phyloP scores from a whole-genome alignment of 2,797 vertebrate genomes.

The Zalophus californianus region DNA sequence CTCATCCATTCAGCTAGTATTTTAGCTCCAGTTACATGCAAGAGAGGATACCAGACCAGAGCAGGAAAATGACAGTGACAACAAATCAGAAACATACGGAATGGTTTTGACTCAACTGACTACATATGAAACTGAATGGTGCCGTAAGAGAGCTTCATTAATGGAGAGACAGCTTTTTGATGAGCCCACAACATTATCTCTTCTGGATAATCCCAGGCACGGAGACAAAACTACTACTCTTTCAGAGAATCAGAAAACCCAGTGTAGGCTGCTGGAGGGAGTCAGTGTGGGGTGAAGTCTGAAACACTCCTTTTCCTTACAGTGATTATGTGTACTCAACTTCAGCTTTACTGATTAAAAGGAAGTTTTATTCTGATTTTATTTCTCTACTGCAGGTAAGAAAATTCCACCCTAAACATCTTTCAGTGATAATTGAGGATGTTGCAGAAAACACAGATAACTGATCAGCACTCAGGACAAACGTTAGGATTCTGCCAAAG shows the following conservation, averaged over 20 bases:
- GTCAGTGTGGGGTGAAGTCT: not conserved
- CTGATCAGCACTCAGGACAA: constrained; percentile 46
- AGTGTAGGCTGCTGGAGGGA: not conserved
- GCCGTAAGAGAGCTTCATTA: not conserved
- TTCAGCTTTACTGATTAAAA: not conserved
- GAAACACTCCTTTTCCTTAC: not conserved
- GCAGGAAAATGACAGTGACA: not conserved
- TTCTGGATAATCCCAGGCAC: not conserved
- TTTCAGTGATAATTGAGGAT: constrained; percentile 41
- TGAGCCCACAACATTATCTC: not conserved
- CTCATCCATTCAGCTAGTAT: not conserved
- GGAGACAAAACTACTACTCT: not conserved
- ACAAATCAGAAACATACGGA: not conserved
- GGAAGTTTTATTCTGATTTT: not conserved
- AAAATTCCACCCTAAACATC: constrained; percentile 26
- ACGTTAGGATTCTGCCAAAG: constrained; percentile 51
- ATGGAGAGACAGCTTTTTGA: not conserved
- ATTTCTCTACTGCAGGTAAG: not conserved
- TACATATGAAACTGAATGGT: not conserved
- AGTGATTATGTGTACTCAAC: not conserved
- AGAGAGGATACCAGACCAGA: not conserved
- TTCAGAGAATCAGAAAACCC: not conserved
- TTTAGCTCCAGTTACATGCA: not conserved
- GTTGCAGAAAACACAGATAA: constrained; percentile 49
- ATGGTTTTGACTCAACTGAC: not conserved